Evolutionary conservation across 1,140 invertebrate species (phyloP).

Genomic region (Drosophila asahinai): DNA sequence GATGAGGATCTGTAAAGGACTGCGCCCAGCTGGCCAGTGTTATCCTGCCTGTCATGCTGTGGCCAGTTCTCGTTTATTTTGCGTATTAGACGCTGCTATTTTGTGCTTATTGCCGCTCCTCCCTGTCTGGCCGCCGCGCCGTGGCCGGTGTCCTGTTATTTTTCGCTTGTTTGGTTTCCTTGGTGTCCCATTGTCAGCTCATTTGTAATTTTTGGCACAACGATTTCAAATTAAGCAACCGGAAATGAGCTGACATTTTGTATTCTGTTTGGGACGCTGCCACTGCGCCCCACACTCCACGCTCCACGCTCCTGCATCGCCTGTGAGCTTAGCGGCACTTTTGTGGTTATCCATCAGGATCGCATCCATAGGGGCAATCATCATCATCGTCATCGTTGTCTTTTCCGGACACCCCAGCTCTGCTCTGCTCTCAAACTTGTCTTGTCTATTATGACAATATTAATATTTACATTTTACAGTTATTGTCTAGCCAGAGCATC

Average conservation of each 20-base stretch:
- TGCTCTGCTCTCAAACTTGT: slow-evolving; percentile 64
- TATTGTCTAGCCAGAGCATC: slow-evolving; percentile 65
- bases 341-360: slow-evolving; percentile 29
- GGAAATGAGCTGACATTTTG: slow-evolving; percentile 80
- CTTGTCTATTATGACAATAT: slow-evolving; percentile 81
- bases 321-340: slow-evolving; percentile 11
- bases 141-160: slow-evolving; percentile 74
- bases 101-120: slow-evolving; percentile 70
- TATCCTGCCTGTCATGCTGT: slow-evolving; percentile 69
- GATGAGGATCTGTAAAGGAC: slow-evolving; percentile 25
- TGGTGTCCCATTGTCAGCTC: slow-evolving; percentile 79
- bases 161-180: slow-evolving; percentile 79
- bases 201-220: slow-evolving; percentile 82
- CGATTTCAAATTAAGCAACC: slow-evolving; percentile 83
- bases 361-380: slow-evolving; percentile 32
- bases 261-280: slow-evolving; percentile 28
- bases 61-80: slow-evolving; percentile 79
- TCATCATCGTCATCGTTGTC: slow-evolving; percentile 18
- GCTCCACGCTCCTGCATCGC: slow-evolving; percentile 1
- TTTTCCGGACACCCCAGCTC: slow-evolving; percentile 18
- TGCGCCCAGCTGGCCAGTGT: slow-evolving; percentile 61
- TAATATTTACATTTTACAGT: slow-evolving; percentile 80
- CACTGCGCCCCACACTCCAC: slow-evolving; percentile 4
- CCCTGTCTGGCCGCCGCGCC: slow-evolving; percentile 14
- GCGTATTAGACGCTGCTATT: slow-evolving; percentile 82